Base-by-base conservation (phyloP, 1,140 invertebrate genomes). In the Idris sp. region DNA sequence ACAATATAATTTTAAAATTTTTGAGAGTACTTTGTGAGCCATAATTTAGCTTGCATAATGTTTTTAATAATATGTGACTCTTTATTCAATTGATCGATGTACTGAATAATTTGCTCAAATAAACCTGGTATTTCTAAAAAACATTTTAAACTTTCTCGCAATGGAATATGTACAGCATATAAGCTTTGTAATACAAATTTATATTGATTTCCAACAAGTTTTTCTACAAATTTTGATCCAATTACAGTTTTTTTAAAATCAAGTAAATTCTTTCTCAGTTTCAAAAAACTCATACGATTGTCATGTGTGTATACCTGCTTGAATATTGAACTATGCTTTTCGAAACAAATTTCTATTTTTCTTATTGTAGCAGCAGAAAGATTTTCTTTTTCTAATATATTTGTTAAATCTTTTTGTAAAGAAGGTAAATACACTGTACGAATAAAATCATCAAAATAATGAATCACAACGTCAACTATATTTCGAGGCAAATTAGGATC, bases 311-410 rank as follows among this genome's bases (percentile, higher is more conserved):
- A n/a, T 7, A 35, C 14, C 2, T 35, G 4, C 3, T 35, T 3
- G 8, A 35, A 35, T 35, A 35, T 5, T 5, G 31, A 35, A 13
- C 4, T 35, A 14, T 35, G 31, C 14, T 35, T 11, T 7, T 35
- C 3, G 8, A 35, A 35, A 11, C 10, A 35, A 2, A 13, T 35
- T 35, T 35, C 31, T 13, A 35, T 35, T 14, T 11, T 35, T 13
- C 14, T 3, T 14, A 13, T 35, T 13, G 10, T 14, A 35, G 11
- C 4, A 13, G 1, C 8, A 3, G 19, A 22, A 22, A n/a, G 3
- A 35, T 4, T 38, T 16, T 10, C 35, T 9, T 38, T 38, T 18
- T 38, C 9, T 9, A 38, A 18, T 38, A 18, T 18, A 38, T 13
- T 38, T 38, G 5, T 18, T 2, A 38, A 18, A 18, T 38, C 35